Evolutionary conservation across 2,797 vertebrate genomes (phyloP).

Genomic region (Zalophus californianus): DNA sequence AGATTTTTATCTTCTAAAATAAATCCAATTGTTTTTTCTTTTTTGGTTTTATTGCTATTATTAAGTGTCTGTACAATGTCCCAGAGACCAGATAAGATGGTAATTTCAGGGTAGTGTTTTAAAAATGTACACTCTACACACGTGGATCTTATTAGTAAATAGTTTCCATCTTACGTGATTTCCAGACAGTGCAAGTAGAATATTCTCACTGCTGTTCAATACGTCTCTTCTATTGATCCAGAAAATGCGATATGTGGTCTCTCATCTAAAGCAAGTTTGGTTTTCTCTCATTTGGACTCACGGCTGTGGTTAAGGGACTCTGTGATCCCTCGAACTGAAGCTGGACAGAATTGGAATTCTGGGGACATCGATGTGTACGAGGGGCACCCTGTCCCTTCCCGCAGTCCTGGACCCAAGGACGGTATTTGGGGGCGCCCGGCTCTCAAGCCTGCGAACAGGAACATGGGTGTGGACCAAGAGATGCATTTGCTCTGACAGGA

Average conservation of each 20-base stretch:
- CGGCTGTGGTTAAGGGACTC: background rate
- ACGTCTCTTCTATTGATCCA: background rate
- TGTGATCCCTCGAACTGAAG: fast-evolving
- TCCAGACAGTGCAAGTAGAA: background rate
- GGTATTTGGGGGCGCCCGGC: background rate
- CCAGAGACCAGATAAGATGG: background rate
- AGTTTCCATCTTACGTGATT: background rate
- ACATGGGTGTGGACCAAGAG: background rate
- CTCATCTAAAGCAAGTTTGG: background rate
- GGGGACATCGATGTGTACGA: fast-evolving
- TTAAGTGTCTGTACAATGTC: background rate
- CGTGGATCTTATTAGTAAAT: background rate
- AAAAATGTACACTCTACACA: background rate
- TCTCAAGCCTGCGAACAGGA: background rate
- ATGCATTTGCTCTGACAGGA: background rate
- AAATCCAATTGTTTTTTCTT: background rate
- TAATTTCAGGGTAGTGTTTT: background rate
- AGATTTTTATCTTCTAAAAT: background rate
- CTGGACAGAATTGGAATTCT: background rate
- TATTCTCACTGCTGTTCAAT: background rate
- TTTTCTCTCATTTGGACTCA: background rate
- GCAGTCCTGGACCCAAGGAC: background rate
- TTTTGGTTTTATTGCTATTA: background rate
- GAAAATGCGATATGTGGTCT: background rate
- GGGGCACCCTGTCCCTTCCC: fast-evolving